These are phyloP conservation scores for Palythoa grandis DNA, from an alignment of 92 coral and sea anemone genomes.

Conservation along the genomic window DNA sequence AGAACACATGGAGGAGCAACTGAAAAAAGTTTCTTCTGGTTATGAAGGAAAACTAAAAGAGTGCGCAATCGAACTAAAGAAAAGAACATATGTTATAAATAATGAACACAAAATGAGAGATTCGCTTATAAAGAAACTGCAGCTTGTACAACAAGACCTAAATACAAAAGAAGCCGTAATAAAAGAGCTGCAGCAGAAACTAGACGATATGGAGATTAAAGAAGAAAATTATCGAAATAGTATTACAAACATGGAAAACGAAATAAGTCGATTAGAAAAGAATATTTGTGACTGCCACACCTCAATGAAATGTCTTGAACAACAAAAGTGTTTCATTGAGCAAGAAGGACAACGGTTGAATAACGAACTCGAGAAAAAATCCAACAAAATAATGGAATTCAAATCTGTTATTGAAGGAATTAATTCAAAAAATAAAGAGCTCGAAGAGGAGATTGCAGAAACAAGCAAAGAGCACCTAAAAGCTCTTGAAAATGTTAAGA, in stretches of 20 bases:
- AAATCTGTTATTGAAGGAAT: constrained; percentile 30
- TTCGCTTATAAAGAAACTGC: constrained; percentile 19
- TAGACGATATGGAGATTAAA: background rate
- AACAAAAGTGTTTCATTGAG: constrained; percentile 50
- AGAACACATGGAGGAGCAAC: constrained; percentile 4
- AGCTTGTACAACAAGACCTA: constrained; percentile 19
- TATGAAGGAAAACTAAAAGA: constrained; percentile 28
- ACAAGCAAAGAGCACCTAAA: background rate
- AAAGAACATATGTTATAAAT: background rate
- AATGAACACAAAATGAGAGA: constrained; percentile 12
- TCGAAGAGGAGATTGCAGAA: background rate
- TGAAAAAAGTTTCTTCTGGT: background rate
- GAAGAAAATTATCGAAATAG: background rate
- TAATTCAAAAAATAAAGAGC: constrained; percentile 16
- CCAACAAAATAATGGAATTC: constrained; percentile 11
- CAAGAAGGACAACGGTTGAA: constrained; percentile 39
- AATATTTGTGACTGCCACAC: constrained; percentile 1
- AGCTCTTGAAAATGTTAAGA: constrained; percentile 3
- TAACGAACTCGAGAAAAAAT: constrained; percentile 48
- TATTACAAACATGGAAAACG: constrained; percentile 1
- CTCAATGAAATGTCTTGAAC: constrained; percentile 53
- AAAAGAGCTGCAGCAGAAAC: constrained; percentile 16
- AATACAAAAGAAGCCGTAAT: background rate
- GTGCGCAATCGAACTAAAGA: background rate
- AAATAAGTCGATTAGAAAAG: constrained; percentile 8